These are phyloP conservation scores for Metellina segmentata DNA, from an alignment of 2,888 invertebrate species.

Conservation along the genomic window DNA sequence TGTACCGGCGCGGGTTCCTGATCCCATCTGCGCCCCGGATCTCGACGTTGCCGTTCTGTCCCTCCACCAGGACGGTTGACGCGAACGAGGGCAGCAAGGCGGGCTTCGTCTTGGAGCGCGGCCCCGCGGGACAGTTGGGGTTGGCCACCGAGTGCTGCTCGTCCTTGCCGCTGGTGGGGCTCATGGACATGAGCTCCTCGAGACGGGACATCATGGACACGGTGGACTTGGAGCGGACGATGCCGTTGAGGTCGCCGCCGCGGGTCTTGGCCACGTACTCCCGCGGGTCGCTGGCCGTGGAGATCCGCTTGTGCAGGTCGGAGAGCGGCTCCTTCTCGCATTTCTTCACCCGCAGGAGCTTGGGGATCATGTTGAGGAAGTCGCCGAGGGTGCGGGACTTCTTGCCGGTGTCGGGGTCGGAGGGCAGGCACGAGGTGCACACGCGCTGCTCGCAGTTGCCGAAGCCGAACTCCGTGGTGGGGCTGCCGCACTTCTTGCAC, in stretches of 20 bases:
- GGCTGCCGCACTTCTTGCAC: slow-evolving; percentile 62
- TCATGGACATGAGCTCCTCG: slow-evolving; percentile 57
- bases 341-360: slow-evolving; percentile 69
- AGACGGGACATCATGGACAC: slow-evolving; percentile 72
- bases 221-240: slow-evolving; percentile 74
- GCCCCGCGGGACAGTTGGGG: slow-evolving; percentile 53
- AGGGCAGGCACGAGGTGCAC: slow-evolving; percentile 61
- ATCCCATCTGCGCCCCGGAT: not conserved
- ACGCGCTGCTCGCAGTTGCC: slow-evolving; percentile 41
- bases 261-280: slow-evolving; percentile 74
- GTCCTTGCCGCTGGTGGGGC: slow-evolving; percentile 27
- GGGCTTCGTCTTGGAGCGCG: slow-evolving; percentile 41
- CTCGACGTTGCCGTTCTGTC: slow-evolving; percentile 26
- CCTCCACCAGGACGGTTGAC: slow-evolving; percentile 40
- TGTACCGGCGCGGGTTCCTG: slow-evolving; percentile 42
- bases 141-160: slow-evolving; percentile 33
- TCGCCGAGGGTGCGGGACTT: slow-evolving; percentile 74
- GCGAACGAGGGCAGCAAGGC: slow-evolving; percentile 36
- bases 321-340: slow-evolving; percentile 70
- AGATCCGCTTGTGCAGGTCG: slow-evolving; percentile 76
- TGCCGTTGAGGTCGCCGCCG: slow-evolving; percentile 62
- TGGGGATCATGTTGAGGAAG: slow-evolving; percentile 76
- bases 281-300: slow-evolving; percentile 77
- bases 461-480: slow-evolving; percentile 5
- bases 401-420: slow-evolving; percentile 46